Conservation (phyloP, 92 coral and sea anemone species). For the Ricordea florida region DNA sequence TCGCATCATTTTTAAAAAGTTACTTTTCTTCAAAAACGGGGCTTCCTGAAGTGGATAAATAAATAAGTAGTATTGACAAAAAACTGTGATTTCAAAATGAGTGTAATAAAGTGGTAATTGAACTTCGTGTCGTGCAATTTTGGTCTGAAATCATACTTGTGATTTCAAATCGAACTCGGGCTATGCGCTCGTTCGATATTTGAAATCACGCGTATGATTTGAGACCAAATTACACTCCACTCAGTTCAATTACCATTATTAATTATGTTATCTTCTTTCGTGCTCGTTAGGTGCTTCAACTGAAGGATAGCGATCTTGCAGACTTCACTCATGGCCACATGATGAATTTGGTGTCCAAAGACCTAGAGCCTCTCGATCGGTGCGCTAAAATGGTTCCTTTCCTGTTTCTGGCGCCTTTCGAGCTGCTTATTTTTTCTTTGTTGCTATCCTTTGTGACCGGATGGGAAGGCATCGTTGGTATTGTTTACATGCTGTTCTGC, state of each 20-base stretch:
- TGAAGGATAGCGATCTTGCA: background rate
- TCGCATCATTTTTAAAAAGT: too few species aligned
- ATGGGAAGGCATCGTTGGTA: slow-evolving; percentile 9
- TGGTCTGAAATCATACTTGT: too few species aligned
- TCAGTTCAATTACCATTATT: background rate
- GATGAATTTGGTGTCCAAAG: slow-evolving; percentile 10
- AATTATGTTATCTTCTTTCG: background rate
- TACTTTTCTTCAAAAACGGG: too few species aligned
- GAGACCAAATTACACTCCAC: background rate
- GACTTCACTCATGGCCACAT: slow-evolving; percentile 4
- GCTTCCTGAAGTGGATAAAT: too few species aligned
- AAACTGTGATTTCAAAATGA: too few species aligned
- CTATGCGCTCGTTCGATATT: too few species aligned
- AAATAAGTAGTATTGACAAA: too few species aligned
- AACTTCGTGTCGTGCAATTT: too few species aligned
- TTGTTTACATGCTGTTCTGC: slow-evolving; percentile 17
- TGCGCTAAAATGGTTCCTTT: background rate
- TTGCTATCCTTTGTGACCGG: background rate
- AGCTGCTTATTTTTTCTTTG: background rate
- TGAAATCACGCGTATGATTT: too few species aligned
- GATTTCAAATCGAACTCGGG: too few species aligned
- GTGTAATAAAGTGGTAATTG: too few species aligned
- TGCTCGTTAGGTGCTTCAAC: background rate
- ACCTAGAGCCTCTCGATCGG: slow-evolving; percentile 8
- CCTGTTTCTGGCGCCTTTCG: slow-evolving; percentile 22